phyloP scores from a whole-genome alignment of 1,140 invertebrate genomes.

The Nylanderia fulva region DNA sequence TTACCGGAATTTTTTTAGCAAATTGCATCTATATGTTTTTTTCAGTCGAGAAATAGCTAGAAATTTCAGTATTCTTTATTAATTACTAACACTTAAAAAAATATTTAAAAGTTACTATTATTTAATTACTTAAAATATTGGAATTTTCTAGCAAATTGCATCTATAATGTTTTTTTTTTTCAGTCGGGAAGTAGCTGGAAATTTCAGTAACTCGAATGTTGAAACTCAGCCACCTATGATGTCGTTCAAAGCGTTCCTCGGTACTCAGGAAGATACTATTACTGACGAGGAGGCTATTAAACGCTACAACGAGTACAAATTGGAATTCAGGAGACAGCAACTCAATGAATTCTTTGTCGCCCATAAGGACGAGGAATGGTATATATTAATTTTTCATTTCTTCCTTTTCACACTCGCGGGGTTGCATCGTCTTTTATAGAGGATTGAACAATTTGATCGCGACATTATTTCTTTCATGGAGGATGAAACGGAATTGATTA shows the following conservation, averaged over 20 bases:
- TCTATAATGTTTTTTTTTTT: slow-evolving; percentile 58
- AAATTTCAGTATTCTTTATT: slow-evolving; percentile 83
- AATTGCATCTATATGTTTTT: slow-evolving; percentile 44
- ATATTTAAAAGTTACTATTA: too few relatives aligned
- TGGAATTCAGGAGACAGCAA: slow-evolving; percentile 98
- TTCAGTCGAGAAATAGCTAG: slow-evolving; percentile 82
- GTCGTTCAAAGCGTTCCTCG: slow-evolving; percentile 98
- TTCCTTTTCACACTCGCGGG: background rate
- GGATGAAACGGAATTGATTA: slow-evolving; percentile 39
- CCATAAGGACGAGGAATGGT: slow-evolving; percentile 99
- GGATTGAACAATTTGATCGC: background rate
- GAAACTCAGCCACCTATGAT: slow-evolving; percentile 97
- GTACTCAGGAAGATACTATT: slow-evolving; percentile 98
- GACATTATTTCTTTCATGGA: background rate
- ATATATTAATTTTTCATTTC: slow-evolving; percentile 85
- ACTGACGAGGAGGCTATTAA: slow-evolving; percentile 98
- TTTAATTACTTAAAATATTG: too few relatives aligned
- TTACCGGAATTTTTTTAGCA: too few relatives aligned
- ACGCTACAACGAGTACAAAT: slow-evolving; percentile 99
- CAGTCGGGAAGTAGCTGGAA: slow-evolving; percentile 82
- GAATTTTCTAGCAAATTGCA: background rate
- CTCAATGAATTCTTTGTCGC: slow-evolving; percentile 99
- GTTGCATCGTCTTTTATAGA: slow-evolving; percentile 1
- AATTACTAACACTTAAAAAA: background rate
- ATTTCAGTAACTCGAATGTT: slow-evolving; percentile 85